Percentiles rank a stretch among this genome's conserved stretches.
Evolutionary conservation across 1,140 invertebrate species (phyloP).

Genomic region (Papilio polyxenes): DNA sequence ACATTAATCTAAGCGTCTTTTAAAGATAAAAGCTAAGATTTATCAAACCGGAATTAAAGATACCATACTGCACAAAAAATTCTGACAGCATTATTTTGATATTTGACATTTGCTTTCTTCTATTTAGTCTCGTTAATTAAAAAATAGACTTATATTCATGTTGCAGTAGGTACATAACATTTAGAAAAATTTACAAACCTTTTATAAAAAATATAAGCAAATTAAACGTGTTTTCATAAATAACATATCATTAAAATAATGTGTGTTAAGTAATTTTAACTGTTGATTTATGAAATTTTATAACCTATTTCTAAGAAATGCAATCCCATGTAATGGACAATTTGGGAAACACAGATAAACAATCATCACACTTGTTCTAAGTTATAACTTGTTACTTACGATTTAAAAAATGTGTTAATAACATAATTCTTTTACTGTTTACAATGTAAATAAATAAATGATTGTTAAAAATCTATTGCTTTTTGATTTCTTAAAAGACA

Average conservation of each 20-base stretch:
- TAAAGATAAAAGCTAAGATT: too few species aligned
- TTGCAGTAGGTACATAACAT: background rate
- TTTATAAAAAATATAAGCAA: background rate
- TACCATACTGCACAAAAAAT: too few species aligned
- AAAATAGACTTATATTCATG: too few species aligned
- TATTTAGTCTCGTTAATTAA: too few species aligned
- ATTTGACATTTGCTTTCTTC: too few species aligned
- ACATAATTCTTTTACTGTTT: conserved; percentile 16
- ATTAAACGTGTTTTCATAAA: background rate
- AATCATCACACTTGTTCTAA: background rate
- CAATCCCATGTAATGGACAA: background rate
- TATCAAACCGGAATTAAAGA: too few species aligned
- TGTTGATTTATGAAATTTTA: background rate
- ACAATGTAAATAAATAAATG: conserved; percentile 36
- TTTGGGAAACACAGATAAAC: background rate
- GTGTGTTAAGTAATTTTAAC: background rate
- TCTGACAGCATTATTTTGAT: too few species aligned
- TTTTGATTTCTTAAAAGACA: background rate
- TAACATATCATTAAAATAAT: background rate
- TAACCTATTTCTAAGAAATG: background rate
- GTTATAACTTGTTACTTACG: background rate
- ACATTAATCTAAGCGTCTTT: too few species aligned
- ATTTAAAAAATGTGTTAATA: background rate
- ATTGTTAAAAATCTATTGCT: background rate
- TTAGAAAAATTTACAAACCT: background rate